Percentiles rank a stretch among this genome's conserved stretches.
Evolutionary conservation across 2,113 vertebrate genomes (phyloP).

Genomic region (Engraulis encrasicolus): DNA sequence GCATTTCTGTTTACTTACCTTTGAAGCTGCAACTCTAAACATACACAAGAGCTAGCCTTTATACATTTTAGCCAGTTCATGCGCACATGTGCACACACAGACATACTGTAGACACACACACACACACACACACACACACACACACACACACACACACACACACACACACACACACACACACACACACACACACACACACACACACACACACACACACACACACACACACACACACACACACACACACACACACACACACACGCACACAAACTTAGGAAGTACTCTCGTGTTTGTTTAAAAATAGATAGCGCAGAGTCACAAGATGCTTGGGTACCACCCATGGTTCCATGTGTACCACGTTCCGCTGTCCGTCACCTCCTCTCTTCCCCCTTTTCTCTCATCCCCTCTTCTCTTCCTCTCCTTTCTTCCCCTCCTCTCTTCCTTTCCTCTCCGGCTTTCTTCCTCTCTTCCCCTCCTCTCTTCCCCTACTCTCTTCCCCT

Average conservation of each 20-base stretch:
- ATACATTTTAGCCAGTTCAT: not conserved
- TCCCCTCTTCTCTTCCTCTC: no score
- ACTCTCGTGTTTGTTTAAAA: constrained; percentile 26
- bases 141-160: not conserved
- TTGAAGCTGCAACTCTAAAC: not conserved
- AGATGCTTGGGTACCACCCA: constrained; percentile 41
- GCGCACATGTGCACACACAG: no score
- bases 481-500: no score
- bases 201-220: no score
- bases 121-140: not conserved
- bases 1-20: not conserved
- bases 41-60: not conserved
- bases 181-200: no score
- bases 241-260: not conserved
- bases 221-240: not conserved
- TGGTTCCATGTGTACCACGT: constrained; percentile 28
- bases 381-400: no score
- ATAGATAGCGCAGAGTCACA: constrained; percentile 43
- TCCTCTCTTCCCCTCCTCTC: no score
- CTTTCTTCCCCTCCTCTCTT: no score
- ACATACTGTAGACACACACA: no score
- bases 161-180: no score
- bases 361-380: not conserved
- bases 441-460: no score
- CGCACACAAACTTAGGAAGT: not conserved